phyloP scores from a whole-genome alignment of 2,888 invertebrate species.

The Drosophila picticornis region DNA sequence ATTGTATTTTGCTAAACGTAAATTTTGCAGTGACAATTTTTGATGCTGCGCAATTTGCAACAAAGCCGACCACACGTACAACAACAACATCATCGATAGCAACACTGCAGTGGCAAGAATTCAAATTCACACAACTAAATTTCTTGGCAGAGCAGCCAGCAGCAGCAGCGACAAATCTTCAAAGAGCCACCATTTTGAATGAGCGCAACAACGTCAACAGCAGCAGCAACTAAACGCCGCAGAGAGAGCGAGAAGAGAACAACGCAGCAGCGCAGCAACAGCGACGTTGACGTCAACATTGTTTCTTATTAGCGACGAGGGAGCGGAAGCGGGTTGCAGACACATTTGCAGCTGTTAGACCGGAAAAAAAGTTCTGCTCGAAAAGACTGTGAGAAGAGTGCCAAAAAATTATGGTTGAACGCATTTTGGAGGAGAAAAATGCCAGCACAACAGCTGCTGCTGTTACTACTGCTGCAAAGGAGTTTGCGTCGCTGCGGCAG shows the following conservation, averaged over 20 bases:
- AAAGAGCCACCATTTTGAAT: slow-evolving; percentile 80
- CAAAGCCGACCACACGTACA: slow-evolving; percentile 46
- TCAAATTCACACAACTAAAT: slow-evolving; percentile 54
- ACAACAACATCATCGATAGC: slow-evolving; percentile 38
- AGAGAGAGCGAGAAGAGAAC: slow-evolving; percentile 60
- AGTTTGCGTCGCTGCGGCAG: slow-evolving; percentile 50
- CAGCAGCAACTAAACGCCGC: slow-evolving; percentile 24
- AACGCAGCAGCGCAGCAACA: slow-evolving; percentile 45
- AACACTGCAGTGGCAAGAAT: slow-evolving; percentile 57
- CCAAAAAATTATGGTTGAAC: slow-evolving; percentile 87
- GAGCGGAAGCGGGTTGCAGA: slow-evolving; percentile 38
- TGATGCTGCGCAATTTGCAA: slow-evolving; percentile 58
- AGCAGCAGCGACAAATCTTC: slow-evolving; percentile 56
- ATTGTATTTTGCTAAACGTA: slow-evolving; percentile 40
- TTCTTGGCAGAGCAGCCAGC: slow-evolving; percentile 69
- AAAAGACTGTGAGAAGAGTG: slow-evolving; percentile 47
- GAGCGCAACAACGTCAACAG: slow-evolving; percentile 57
- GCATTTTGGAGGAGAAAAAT: slow-evolving; percentile 87
- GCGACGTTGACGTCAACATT: slow-evolving; percentile 59
- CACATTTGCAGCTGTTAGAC: slow-evolving; percentile 63
- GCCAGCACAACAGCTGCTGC: slow-evolving; percentile 59
- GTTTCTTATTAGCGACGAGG: slow-evolving; percentile 60
- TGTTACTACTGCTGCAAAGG: slow-evolving; percentile 47
- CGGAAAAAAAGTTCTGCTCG: slow-evolving; percentile 59
- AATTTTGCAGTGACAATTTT: slow-evolving; percentile 47